These are phyloP conservation scores for Cyclopterus lumpus DNA, from an alignment of 2,797 vertebrate species.

Conservation along the genomic window DNA sequence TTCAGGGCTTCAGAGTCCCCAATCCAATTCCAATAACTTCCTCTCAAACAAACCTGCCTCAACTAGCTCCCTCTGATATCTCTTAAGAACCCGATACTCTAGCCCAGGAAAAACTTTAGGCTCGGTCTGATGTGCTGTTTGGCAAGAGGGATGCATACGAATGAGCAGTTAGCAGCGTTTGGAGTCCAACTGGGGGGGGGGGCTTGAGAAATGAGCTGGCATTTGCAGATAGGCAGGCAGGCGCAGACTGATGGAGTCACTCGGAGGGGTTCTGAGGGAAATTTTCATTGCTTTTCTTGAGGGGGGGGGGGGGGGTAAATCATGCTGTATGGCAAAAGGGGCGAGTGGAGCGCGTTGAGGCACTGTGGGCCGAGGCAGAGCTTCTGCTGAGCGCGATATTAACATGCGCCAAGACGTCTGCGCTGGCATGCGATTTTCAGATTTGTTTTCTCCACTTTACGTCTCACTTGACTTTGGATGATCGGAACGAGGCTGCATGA, in stretches of 20 bases:
- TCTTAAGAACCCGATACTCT: conserved; percentile 51
- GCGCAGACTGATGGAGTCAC: conserved; percentile 75
- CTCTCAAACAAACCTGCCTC: conserved; percentile 24
- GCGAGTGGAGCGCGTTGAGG: conserved; percentile 21
- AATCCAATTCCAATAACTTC: conserved; percentile 42
- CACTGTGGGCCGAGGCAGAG: conserved; percentile 15
- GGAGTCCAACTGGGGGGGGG: conserved; percentile 70
- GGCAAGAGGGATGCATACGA: conserved; percentile 76
- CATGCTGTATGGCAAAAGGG: conserved; percentile 51
- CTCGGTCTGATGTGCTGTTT: conserved; percentile 72
- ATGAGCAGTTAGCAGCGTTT: conserved; percentile 74
- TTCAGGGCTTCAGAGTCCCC: conserved; percentile 51
- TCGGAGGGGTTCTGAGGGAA: conserved; percentile 65
- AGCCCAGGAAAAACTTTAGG: conserved; percentile 65
- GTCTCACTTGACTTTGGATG: conserved; percentile 32
- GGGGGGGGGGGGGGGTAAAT: conserved; percentile 75
- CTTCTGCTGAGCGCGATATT: conserved; percentile 57
- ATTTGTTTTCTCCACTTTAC: conserved; percentile 33
- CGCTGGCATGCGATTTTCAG: conserved; percentile 40
- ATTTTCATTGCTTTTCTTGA: conserved; percentile 67
- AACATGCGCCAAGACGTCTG: conserved; percentile 44
- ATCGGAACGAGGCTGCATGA: neutral
- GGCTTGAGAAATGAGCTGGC: conserved; percentile 82
- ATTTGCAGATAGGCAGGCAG: conserved; percentile 81
- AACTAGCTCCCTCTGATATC: conserved; percentile 64